Base-by-base conservation (phyloP, 2,888 invertebrate species). In the Platycnemis pennipes region DNA sequence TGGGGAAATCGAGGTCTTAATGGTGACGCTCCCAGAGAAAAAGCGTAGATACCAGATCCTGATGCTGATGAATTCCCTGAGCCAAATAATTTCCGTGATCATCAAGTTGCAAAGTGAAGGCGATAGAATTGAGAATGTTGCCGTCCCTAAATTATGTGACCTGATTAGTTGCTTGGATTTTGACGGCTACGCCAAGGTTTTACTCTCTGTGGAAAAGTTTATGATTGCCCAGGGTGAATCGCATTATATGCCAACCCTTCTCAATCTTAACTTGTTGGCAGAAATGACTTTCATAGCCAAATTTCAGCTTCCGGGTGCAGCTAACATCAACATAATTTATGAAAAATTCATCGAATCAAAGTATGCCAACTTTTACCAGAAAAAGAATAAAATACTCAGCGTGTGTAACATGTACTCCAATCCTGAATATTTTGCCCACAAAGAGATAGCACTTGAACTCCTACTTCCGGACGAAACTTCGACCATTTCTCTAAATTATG, bases 321-420 rank as follows among this genome's bases (percentile, higher is more conserved):
- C 63, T 22, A 69, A 45, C n/a, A 56, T 63, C 31, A 44, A 91
- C 7, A 44, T 8, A 2, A 16, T 91, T 0, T 91, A 63, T 13
- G 91, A 91, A 45, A 69, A 44, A 63, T 91, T 91, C 13, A 42
- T 91, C 44, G 91, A 91, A 44, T 13, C 44, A 44, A 91, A 91
- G 19, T 91, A 63, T n/a, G 22, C 19, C 2, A 26, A 91, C 16
- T 91, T 44, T n/a, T 69, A 91, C 63, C 19, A n/a, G 91, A 63
- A 63, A 19, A 91, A 69, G 63, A 69, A 63, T 42, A 91, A 42
- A 44, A 63, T 7, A 13, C 44, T 49, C 26, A 63, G n/a, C n/a
- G 44, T 37, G 42, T 44, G 56, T 26, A 63, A 26, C 11, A 91
- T 91, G 1, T 91, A 63, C 44, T 42, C 91, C 44, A 91, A 69